Percentiles rank a stretch among this genome's conserved stretches.
These are phyloP conservation scores for Drosophila rhopaloa DNA, from an alignment of 1,140 invertebrate species.

Conservation along the genomic window DNA sequence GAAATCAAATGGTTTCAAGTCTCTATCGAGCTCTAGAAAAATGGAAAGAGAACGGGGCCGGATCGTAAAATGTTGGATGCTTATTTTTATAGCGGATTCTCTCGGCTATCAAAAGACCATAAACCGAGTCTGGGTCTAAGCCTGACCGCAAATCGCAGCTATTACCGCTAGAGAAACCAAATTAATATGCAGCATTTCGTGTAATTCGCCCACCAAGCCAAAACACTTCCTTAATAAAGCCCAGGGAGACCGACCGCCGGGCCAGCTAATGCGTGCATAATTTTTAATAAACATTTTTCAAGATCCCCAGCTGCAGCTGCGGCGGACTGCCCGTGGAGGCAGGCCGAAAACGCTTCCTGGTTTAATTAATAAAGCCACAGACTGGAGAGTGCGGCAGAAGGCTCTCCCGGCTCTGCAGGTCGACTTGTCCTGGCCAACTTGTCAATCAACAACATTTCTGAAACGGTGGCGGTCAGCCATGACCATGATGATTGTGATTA, in stretches of 20 bases:
- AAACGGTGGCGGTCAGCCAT: slow-evolving; percentile 32
- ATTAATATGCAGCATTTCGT: slow-evolving; percentile 76
- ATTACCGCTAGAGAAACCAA: slow-evolving; percentile 45
- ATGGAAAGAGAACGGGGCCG: slow-evolving; percentile 11
- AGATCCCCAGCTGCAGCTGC: slow-evolving; percentile 58
- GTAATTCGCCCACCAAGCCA: slow-evolving; percentile 67
- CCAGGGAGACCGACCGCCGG: slow-evolving; percentile 18
- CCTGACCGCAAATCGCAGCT: slow-evolving; percentile 44
- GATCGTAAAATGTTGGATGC: slow-evolving; percentile 46
- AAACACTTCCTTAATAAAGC: slow-evolving; percentile 75
- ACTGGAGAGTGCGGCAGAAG: not conserved
- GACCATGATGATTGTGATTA: slow-evolving; percentile 67
- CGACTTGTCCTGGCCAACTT: slow-evolving; percentile 32
- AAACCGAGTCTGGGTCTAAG: slow-evolving; percentile 42
- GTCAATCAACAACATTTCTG: slow-evolving; percentile 75
- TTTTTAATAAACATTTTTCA: slow-evolving; percentile 82
- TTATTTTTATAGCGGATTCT: slow-evolving; percentile 66
- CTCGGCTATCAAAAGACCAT: slow-evolving; percentile 58
- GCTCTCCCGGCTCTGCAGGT: not conserved
- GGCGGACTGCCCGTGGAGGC: slow-evolving; percentile 35
- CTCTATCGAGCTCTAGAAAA: not conserved
- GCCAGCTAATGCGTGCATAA: slow-evolving; percentile 77
- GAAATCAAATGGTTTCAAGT: slow-evolving; percentile 20
- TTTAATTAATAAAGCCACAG: slow-evolving; percentile 68
- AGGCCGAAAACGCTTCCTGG: slow-evolving; percentile 67